Evolutionary conservation across 2,888 invertebrate genomes (phyloP).

Genomic region (Sphaerophoria rueppellii): DNA sequence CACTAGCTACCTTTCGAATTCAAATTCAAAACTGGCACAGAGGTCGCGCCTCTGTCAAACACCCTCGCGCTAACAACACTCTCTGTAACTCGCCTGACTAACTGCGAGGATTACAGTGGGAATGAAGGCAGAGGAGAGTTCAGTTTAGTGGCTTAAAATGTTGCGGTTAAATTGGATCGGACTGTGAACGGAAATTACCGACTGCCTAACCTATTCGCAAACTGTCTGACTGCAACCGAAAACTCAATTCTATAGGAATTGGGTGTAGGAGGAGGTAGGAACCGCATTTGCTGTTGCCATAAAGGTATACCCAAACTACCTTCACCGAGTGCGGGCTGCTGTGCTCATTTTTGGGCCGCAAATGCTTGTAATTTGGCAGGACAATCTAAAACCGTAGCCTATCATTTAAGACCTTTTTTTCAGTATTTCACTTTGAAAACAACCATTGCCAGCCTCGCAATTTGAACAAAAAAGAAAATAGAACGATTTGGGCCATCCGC

Average conservation of each 20-base stretch:
- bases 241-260: neutral
- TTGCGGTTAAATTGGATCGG: slow-evolving; percentile 36
- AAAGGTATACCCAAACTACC: neutral
- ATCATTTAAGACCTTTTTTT: slow-evolving; percentile 24
- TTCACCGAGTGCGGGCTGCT: neutral
- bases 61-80: slow-evolving; percentile 20
- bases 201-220: slow-evolving; percentile 6
- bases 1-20: slow-evolving; percentile 38
- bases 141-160: slow-evolving; percentile 34
- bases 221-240: slow-evolving; percentile 5
- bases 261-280: neutral
- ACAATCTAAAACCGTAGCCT: slow-evolving; percentile 20
- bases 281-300: neutral
- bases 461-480: neutral
- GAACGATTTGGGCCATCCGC: neutral
- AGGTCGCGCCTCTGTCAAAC: slow-evolving; percentile 11
- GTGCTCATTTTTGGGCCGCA: slow-evolving; percentile 24
- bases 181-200: slow-evolving; percentile 35
- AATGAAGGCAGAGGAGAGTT: neutral
- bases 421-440: slow-evolving; percentile 9
- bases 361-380: slow-evolving; percentile 45
- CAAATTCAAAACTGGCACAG: slow-evolving; percentile 37
- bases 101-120: slow-evolving; percentile 1
- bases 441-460: neutral
- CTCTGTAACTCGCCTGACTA: neutral